Evolutionary conservation across 2,797 vertebrate species (phyloP).

Genomic region (Xerus rutilus): DNA sequence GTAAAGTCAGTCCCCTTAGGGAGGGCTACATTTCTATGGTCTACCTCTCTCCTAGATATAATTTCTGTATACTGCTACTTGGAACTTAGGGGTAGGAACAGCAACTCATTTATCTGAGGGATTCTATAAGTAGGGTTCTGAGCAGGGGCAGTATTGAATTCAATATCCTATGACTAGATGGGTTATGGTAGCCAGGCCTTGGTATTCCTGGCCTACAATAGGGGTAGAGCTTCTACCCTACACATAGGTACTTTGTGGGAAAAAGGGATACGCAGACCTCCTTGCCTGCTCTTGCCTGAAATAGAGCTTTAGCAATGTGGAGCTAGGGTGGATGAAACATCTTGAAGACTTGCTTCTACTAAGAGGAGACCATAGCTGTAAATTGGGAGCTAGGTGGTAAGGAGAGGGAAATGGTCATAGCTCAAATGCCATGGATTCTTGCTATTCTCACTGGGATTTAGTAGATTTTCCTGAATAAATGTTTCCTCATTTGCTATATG

Average conservation of each 20-base stretch:
- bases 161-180: not conserved
- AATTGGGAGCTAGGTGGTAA: not conserved
- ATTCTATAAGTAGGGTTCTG: not conserved
- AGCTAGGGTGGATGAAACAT: not conserved
- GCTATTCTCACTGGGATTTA: not conserved
- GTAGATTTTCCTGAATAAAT: slow-evolving; percentile 3
- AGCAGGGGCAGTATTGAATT: not conserved
- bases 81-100: not conserved
- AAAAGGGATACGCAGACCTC: not conserved
- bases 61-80: not conserved
- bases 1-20: not conserved
- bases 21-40: not conserved
- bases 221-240: not conserved
- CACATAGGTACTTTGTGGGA: not conserved
- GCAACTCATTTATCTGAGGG: not conserved
- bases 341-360: not conserved
- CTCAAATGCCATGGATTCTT: not conserved
- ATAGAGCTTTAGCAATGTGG: not conserved
- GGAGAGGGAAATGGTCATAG: not conserved
- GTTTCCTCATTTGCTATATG: slow-evolving; percentile 31
- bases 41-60: not conserved
- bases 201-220: not conserved
- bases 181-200: not conserved
- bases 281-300: not conserved
- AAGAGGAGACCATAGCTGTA: not conserved